Percentiles rank a stretch among this genome's conserved stretches.
These are phyloP conservation scores for Eupithecia subumbrata DNA, from an alignment of 2,888 invertebrate genomes.

Conservation along the genomic window DNA sequence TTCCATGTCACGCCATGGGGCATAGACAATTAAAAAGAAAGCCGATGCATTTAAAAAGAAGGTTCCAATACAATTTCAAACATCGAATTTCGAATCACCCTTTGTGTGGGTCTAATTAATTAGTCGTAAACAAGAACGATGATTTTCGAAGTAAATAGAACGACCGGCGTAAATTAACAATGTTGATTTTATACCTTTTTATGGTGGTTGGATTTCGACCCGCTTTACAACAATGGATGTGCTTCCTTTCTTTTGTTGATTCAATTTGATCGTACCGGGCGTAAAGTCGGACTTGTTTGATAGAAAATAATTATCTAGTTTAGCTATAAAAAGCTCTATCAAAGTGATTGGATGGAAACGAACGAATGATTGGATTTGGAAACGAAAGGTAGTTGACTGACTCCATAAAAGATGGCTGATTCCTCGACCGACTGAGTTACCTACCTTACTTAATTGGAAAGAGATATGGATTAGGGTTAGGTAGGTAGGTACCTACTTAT, in stretches of 20 bases:
- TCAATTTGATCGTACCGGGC: slow-evolving; percentile 55
- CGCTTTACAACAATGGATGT: slow-evolving; percentile 54
- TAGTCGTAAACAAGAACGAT: slow-evolving; percentile 81
- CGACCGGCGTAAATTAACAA: slow-evolving; percentile 72
- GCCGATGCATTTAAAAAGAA: slow-evolving; percentile 50
- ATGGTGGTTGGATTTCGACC: slow-evolving; percentile 56
- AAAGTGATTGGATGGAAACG: slow-evolving; percentile 27
- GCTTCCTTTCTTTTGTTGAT: slow-evolving; percentile 65
- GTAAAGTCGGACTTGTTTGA: slow-evolving; percentile 45
- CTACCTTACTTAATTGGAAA: background rate
- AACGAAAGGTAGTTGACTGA: slow-evolving; percentile 6
- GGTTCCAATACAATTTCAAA: slow-evolving; percentile 14
- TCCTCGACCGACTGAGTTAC: background rate
- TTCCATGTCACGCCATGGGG: slow-evolving; percentile 65
- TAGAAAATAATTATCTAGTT: slow-evolving; percentile 41
- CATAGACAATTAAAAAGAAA: slow-evolving; percentile 73
- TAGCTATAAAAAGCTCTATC: slow-evolving; percentile 25
- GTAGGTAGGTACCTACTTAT: no score
- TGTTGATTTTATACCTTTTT: slow-evolving; percentile 69
- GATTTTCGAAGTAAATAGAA: slow-evolving; percentile 81
- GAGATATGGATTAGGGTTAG: background rate
- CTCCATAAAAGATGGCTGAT: background rate
- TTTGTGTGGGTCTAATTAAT: slow-evolving; percentile 79
- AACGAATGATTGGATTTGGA: slow-evolving; percentile 9
- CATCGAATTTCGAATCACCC: slow-evolving; percentile 47